These are phyloP conservation scores for Butorides virescens DNA, from an alignment of 2,113 vertebrate species.

Conservation along the genomic window DNA sequence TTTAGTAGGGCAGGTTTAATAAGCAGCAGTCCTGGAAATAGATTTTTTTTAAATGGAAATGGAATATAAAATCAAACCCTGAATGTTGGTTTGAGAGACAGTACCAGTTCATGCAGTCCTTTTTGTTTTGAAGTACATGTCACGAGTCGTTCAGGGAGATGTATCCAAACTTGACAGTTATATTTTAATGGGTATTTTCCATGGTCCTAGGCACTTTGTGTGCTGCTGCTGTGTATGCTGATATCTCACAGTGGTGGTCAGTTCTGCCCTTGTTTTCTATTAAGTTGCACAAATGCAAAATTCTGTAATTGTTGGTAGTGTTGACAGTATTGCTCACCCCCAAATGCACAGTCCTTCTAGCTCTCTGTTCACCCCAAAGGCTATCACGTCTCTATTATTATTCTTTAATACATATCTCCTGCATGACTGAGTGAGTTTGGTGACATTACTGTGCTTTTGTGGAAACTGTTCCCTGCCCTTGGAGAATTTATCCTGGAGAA, in stretches of 20 bases:
- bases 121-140: neutral
- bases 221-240: neutral
- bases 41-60: slow-evolving; percentile 14
- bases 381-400: neutral
- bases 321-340: neutral
- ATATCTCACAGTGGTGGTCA: neutral
- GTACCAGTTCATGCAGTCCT: neutral
- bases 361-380: neutral
- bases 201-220: neutral
- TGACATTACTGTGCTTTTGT: neutral
- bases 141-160: neutral
- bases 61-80: slow-evolving; percentile 25
- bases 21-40: slow-evolving; percentile 32
- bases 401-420: neutral
- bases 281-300: neutral
- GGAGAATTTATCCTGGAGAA: neutral
- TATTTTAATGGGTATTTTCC: slow-evolving; percentile 34
- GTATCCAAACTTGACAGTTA: slow-evolving; percentile 12
- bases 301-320: neutral
- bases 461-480: neutral
- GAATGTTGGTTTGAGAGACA: neutral
- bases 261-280: neutral
- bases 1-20: slow-evolving; percentile 36
- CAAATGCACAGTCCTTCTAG: neutral
- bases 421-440: neutral